Conservation (phyloP, 2,888 invertebrate genomes). For the Ethmia dodecea region DNA sequence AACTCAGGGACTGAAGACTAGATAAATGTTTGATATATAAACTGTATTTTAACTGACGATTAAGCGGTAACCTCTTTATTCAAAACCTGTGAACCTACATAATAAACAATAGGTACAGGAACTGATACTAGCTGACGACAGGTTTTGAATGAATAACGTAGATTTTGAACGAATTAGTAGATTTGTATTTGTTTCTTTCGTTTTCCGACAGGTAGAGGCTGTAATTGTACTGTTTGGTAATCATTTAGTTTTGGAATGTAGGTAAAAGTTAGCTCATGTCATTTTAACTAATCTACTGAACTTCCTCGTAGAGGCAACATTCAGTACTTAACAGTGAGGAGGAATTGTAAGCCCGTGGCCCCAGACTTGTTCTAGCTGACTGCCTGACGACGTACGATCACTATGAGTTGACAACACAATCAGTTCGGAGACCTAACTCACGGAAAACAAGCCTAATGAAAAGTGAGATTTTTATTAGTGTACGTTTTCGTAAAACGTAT, state of each 20-base stretch:
- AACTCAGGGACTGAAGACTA: slow-evolving; percentile 77
- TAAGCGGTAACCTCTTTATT: slow-evolving; percentile 68
- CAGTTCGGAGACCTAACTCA: slow-evolving; percentile 28
- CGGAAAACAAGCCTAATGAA: slow-evolving; percentile 40
- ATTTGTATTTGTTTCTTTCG: slow-evolving; percentile 38
- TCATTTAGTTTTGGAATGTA: slow-evolving; percentile 52
- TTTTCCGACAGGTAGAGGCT: slow-evolving; percentile 46
- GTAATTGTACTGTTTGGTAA: slow-evolving; percentile 47
- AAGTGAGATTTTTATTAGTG: slow-evolving; percentile 53
- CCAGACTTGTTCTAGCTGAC: slow-evolving; percentile 40
- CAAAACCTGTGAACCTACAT: slow-evolving; percentile 72
- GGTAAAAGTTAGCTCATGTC: slow-evolving; percentile 41
- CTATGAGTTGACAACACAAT: slow-evolving; percentile 12
- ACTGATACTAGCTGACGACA: slow-evolving; percentile 65
- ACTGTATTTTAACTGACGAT: slow-evolving; percentile 73
- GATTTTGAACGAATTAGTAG: slow-evolving; percentile 60
- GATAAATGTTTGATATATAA: slow-evolving; percentile 77
- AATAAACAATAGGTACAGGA: slow-evolving; percentile 53
- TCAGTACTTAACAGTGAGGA: slow-evolving; percentile 24
- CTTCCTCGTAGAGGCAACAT: slow-evolving; percentile 32
- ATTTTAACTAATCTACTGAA: slow-evolving; percentile 27
- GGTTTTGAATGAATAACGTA: slow-evolving; percentile 70
- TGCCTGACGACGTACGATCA: slow-evolving; percentile 31
- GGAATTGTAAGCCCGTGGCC: slow-evolving; percentile 28
- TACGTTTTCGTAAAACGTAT: slow-evolving; percentile 35